Evolutionary conservation across 2,888 invertebrate species (phyloP).

Genomic region (Heteromyza rotundicornis): DNA sequence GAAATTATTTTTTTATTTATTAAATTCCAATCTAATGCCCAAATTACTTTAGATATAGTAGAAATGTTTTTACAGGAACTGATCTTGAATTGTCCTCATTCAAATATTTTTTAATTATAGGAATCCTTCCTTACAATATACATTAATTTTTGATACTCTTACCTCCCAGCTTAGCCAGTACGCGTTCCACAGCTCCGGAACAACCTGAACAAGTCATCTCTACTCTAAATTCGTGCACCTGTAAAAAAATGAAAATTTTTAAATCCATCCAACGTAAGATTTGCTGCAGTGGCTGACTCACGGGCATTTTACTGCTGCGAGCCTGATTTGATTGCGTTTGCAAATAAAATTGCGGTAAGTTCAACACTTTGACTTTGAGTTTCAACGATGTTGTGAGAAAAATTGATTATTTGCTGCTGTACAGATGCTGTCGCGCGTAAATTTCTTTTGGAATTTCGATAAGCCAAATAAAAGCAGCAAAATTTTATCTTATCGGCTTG

Average conservation of each 20-base stretch:
- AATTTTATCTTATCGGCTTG: too few species aligned
- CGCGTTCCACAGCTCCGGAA: slow-evolving; percentile 84
- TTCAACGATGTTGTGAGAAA: too few species aligned
- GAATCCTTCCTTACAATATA: too few species aligned
- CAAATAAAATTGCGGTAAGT: slow-evolving; percentile 50
- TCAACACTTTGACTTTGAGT: slow-evolving; percentile 47
- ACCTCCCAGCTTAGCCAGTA: slow-evolving; percentile 82
- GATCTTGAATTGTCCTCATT: too few species aligned
- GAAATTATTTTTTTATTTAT: not conserved
- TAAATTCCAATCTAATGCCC: too few species aligned
- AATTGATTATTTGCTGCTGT: too few species aligned
- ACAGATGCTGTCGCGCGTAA: too few species aligned
- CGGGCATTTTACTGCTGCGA: slow-evolving; percentile 48
- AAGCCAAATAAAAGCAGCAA: too few species aligned
- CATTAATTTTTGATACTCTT: slow-evolving; percentile 30
- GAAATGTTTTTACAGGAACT: too few species aligned
- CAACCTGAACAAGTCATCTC: slow-evolving; percentile 96
- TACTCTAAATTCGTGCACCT: slow-evolving; percentile 82
- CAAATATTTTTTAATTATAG: too few species aligned
- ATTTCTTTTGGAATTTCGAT: too few species aligned
- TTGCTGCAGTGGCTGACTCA: slow-evolving; percentile 30
- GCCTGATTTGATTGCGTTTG: slow-evolving; percentile 45
- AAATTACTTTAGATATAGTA: too few species aligned
- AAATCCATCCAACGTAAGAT: not conserved
- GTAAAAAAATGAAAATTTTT: slow-evolving; percentile 36